Percentiles rank a stretch among this genome's conserved stretches.
Conservation (phyloP, 2,113 vertebrate species). For the Shinisaurus crocodilurus region DNA sequence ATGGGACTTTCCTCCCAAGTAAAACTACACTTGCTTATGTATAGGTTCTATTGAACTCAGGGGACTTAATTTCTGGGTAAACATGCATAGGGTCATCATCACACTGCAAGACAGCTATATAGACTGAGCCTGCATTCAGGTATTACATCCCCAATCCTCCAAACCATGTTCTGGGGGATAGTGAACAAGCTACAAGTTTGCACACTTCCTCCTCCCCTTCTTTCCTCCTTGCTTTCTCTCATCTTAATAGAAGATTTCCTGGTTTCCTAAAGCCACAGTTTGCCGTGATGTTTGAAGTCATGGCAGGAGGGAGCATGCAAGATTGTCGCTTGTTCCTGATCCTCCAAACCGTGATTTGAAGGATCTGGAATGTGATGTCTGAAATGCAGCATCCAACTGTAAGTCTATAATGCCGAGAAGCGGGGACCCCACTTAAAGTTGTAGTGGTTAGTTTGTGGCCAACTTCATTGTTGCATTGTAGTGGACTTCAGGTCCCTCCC, state of each 20-base stretch:
- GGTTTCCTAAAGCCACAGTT: background rate
- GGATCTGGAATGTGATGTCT: background rate
- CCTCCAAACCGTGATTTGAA: background rate
- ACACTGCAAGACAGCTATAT: background rate
- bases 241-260: background rate
- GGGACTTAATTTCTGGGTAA: background rate
- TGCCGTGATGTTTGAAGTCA: background rate
- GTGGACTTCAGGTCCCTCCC: constrained; percentile 15
- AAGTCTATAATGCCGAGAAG: background rate
- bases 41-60: background rate
- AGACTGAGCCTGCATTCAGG: background rate
- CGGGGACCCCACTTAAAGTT: background rate
- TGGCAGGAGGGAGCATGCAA: background rate
- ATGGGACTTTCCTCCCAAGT: background rate
- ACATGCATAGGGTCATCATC: background rate
- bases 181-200: background rate
- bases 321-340: background rate
- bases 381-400: background rate
- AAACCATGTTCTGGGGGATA: background rate
- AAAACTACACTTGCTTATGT: background rate
- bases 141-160: background rate
- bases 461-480: constrained; percentile 30
- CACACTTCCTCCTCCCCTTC: background rate
- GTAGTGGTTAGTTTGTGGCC: background rate
- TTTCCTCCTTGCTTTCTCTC: background rate